These are phyloP conservation scores for Todiramphus chloris DNA, from an alignment of 2,113 vertebrate species.

Conservation along the genomic window DNA sequence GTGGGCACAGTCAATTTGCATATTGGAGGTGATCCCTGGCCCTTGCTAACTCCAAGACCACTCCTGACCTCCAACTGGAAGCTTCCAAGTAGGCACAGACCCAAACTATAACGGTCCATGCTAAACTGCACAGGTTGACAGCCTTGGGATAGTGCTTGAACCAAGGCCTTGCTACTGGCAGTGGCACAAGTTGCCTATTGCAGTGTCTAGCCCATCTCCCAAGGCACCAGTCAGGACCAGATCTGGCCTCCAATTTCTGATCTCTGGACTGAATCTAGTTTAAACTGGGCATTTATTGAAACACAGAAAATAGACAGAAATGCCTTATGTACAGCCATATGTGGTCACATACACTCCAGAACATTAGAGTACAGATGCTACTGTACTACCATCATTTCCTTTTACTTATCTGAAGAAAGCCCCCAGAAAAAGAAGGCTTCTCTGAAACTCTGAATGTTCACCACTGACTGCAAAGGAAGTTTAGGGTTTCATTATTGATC, in stretches of 20 bases:
- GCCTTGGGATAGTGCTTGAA: not conserved
- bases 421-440: rapidly evolving
- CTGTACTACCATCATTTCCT: not conserved
- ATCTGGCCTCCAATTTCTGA: not conserved
- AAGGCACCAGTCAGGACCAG: not conserved
- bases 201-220: not conserved
- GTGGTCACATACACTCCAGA: not conserved
- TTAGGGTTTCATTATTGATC: not conserved
- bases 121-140: not conserved
- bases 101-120: not conserved
- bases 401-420: not conserved
- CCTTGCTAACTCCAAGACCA: not conserved
- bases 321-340: not conserved
- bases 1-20: not conserved
- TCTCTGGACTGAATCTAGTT: not conserved
- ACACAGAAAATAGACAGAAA: not conserved
- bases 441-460: not conserved
- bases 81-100: not conserved
- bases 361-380: not conserved
- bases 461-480: not conserved
- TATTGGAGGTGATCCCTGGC: not conserved
- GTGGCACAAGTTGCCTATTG: not conserved
- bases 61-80: not conserved
- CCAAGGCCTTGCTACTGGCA: not conserved
- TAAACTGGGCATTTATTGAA: not conserved